Evolutionary conservation across 2,888 invertebrate genomes (phyloP).

Genomic region (Yponomeuta evonymella): DNA sequence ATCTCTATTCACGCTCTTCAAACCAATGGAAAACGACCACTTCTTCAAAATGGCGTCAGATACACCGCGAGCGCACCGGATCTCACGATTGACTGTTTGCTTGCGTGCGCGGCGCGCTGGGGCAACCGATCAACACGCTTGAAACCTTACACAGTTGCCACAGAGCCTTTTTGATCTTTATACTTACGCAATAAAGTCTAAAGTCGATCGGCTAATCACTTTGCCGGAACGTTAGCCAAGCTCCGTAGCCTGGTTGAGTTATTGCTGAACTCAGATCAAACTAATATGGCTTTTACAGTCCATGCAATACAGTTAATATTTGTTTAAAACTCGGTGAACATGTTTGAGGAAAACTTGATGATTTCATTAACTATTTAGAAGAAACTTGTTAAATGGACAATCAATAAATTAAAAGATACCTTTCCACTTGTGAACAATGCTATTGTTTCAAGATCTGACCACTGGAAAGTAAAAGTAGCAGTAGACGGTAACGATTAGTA

Average conservation of each 20-base stretch:
- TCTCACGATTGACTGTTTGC: conserved; percentile 1
- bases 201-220: not conserved
- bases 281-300: not conserved
- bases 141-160: not conserved
- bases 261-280: not conserved
- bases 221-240: not conserved
- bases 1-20: not conserved
- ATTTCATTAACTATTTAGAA: not conserved
- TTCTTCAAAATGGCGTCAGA: not conserved
- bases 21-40: not conserved
- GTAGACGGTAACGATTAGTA: too few species aligned
- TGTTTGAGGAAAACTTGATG: not conserved
- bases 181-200: not conserved
- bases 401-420: too few species aligned
- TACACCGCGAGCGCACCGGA: not conserved
- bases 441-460: too few species aligned
- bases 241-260: not conserved
- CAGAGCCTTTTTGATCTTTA: not conserved
- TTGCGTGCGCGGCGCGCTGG: not conserved
- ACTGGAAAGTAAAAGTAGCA: too few species aligned
- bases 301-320: not conserved
- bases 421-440: too few species aligned
- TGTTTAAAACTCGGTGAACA: not conserved
- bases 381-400: too few species aligned
- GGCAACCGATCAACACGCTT: not conserved